These are phyloP conservation scores for Podarcis muralis DNA, from an alignment of 2,113 vertebrate species.

Conservation along the genomic window DNA sequence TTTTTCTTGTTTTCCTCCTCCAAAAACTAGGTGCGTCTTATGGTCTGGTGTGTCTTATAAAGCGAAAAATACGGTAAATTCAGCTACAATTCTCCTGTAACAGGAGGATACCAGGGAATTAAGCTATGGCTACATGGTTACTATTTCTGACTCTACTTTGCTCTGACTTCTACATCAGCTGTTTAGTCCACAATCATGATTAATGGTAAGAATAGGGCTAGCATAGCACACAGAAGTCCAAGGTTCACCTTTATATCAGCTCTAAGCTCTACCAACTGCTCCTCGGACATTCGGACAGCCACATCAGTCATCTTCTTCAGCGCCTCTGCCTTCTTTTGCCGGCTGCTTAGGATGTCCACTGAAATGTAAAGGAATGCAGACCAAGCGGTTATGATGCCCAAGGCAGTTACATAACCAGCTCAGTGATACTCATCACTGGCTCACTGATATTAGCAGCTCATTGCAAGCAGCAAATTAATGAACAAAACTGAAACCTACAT, in stretches of 20 bases:
- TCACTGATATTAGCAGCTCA: background rate
- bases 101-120: background rate
- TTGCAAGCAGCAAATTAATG: background rate
- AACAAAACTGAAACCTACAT: background rate
- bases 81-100: background rate
- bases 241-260: slow-evolving; percentile 90
- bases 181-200: background rate
- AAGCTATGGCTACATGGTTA: background rate
- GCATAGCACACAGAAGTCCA: background rate
- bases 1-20: too few species aligned
- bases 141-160: background rate
- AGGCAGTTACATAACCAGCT: background rate
- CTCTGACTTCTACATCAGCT: background rate
- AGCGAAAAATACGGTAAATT: too few species aligned
- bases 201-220: too few species aligned
- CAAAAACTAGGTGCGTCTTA: too few species aligned
- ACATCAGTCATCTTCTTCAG: slow-evolving; percentile 88
- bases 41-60: too few species aligned
- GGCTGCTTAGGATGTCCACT: slow-evolving; percentile 87
- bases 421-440: too few species aligned
- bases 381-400: background rate
- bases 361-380: slow-evolving; percentile 49
- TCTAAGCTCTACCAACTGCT: slow-evolving; percentile 89
- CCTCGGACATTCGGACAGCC: slow-evolving; percentile 91
- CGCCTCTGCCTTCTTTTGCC: slow-evolving; percentile 90